Evolutionary conservation across 2,888 invertebrate genomes (phyloP), one percentile per base, ranked within the genome.

Genomic region (Frankliniella fusca): DNA sequence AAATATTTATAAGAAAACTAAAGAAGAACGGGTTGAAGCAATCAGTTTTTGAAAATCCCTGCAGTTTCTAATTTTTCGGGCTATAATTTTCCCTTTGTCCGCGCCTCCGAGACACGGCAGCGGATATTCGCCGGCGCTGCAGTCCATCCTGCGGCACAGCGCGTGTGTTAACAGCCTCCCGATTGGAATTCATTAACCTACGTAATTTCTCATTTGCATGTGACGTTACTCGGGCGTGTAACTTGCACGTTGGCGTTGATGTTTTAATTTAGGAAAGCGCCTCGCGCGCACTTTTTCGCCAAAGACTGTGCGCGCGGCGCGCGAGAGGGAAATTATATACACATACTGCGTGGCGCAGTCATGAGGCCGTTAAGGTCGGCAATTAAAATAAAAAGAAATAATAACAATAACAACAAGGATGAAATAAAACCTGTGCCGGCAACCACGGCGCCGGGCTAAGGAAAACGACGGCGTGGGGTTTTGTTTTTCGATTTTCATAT

Each of bases 161-260:
- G 54, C 54, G 20, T 54, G 54, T 54, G 54, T 54, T 15, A 76
- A 76, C 70, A 76, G 70, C 70, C 70, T 18, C 61, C 23, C 70
- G 70, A 76, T 76, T 76, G 70, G 70, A 76, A 76, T 76, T 76
- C 70, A 76, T 76, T 76, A 76, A 76, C 70, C 70, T 76, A 12
- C 70, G 70, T 27, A 76, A 76, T 76, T 23, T 12, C 70, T 76
- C 70, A 76, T 76, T 76, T 76, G 70, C 70, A 76, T 76, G 23
- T 27, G 70, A 23, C 27, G 70, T 76, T 76, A 76, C 70, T 76
- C 70, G 70, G 70, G 27, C 70, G 70, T 76, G 70, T 76, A 76
- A 76, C 54, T 20, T 15, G 54, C 70, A 27, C 70, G 70, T 76
- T 27, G 70, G 70, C 70, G 70, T 76, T 76, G 70, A 76, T 76